phyloP scores from a whole-genome alignment of 2,113 vertebrate species.

The Tympanuchus pallidicinctus region DNA sequence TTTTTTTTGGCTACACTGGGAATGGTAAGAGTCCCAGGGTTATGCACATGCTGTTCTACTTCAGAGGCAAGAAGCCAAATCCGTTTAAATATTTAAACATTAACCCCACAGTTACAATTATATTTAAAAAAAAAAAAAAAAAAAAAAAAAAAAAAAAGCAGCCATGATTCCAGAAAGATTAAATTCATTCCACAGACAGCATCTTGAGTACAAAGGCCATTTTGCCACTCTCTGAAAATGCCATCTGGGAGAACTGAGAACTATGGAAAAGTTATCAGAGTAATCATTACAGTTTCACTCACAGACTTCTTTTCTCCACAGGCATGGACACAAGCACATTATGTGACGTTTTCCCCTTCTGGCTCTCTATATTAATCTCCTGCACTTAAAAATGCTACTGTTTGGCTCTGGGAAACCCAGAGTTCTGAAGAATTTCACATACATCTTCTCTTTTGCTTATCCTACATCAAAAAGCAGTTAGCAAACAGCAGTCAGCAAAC shows the following conservation, averaged over 20 bases:
- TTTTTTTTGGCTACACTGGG: not conserved
- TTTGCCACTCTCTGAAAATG: not conserved
- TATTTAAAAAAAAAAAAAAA: not conserved
- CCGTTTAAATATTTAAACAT: constrained; percentile 66
- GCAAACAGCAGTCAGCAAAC: not conserved
- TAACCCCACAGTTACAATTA: constrained; percentile 53
- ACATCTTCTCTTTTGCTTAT: not conserved
- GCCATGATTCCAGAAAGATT: not conserved
- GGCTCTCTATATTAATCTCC: not conserved
- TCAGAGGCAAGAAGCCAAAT: constrained; percentile 47
- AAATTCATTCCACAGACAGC: not conserved
- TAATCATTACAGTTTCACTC: not conserved
- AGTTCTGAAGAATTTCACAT: not conserved
- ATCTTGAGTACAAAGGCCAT: constrained; percentile 22
- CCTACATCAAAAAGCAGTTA: not conserved
- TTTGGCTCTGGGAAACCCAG: not conserved
- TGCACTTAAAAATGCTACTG: not conserved
- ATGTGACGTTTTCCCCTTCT: not conserved
- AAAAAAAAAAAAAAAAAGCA: not conserved
- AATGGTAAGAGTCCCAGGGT: constrained; percentile 55
- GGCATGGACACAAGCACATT: accelerated
- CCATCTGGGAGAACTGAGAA: not conserved
- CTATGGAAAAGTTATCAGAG: not conserved
- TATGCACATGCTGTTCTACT: constrained; percentile 48
- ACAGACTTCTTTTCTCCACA: not conserved